Percentiles rank a stretch among this genome's conserved stretches.
These are phyloP conservation scores for Eustalomyia histrio DNA, from an alignment of 2,888 invertebrate species.

Conservation along the genomic window DNA sequence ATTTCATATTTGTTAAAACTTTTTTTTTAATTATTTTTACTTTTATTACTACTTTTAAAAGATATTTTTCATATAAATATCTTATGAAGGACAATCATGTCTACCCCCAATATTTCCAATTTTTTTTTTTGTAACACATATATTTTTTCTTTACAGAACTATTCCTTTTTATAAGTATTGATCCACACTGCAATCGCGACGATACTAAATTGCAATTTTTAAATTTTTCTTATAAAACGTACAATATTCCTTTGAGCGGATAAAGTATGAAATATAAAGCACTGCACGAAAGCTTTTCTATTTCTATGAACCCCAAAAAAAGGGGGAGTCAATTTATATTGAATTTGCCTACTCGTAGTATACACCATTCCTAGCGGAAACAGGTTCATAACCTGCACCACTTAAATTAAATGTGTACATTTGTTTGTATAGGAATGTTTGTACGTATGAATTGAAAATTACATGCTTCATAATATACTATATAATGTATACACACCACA, in stretches of 20 bases:
- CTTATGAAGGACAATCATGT: constrained; percentile 61
- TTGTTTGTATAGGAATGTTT: constrained; percentile 8
- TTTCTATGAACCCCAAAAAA: constrained; percentile 21
- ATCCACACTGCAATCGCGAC: constrained; percentile 79
- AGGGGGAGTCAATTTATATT: constrained; percentile 46
- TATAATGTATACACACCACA: not conserved
- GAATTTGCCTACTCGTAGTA: constrained; percentile 63
- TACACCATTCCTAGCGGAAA: constrained; percentile 64
- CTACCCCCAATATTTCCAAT: constrained; percentile 40
- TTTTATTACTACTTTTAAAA: not conserved
- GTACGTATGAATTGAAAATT: constrained; percentile 21
- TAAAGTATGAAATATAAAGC: constrained; percentile 71
- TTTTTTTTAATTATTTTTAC: too few species aligned
- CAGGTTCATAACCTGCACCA: constrained; percentile 77
- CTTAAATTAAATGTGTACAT: constrained; percentile 67
- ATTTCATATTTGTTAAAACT: not conserved
- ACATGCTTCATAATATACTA: constrained; percentile 12
- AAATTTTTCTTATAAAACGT: constrained; percentile 52
- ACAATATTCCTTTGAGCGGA: constrained; percentile 73
- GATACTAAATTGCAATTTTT: constrained; percentile 79
- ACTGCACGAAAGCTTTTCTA: constrained; percentile 57
- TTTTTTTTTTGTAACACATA: constrained; percentile 34
- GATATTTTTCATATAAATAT: constrained; percentile 7
- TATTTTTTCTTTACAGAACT: constrained; percentile 52
- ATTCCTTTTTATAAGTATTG: constrained; percentile 70